phyloP scores from a whole-genome alignment of 2,888 invertebrate genomes.

The Acanthopleura granulata region DNA sequence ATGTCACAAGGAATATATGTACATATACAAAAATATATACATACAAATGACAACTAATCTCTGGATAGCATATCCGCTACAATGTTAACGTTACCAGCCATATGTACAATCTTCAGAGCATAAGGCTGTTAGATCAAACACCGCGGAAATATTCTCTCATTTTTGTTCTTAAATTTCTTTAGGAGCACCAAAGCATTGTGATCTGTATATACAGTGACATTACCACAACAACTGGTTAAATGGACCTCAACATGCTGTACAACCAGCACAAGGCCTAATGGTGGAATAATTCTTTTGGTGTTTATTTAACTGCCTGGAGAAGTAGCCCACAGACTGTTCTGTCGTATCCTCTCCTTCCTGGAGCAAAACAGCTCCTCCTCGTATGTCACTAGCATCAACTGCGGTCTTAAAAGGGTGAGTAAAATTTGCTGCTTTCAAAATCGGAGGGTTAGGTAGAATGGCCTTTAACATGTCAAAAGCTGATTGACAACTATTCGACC shows the following conservation, averaged over 20 bases:
- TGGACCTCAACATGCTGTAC: conserved; percentile 38
- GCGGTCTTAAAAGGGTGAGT: conserved; percentile 32
- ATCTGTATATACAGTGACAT: conserved; percentile 34
- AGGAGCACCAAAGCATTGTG: conserved; percentile 38
- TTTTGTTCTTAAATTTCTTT: conserved; percentile 31
- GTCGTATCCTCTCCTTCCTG: conserved; percentile 36
- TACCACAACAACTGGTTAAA: conserved; percentile 21
- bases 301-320: conserved; percentile 35
- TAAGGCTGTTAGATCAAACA: conserved; percentile 26
- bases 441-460: conserved; percentile 26
- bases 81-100: conserved; percentile 28
- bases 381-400: conserved; percentile 45
- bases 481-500: conserved; percentile 45
- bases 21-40: too few relatives aligned
- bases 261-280: conserved; percentile 35
- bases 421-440: conserved; percentile 28
- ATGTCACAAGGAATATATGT: too few relatives aligned
- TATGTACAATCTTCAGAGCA: conserved; percentile 26
- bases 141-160: conserved; percentile 33
- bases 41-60: neutral
- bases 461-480: conserved; percentile 54
- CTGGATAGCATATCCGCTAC: conserved; percentile 22
- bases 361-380: conserved; percentile 35
- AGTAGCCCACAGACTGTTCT: conserved; percentile 36
- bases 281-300: conserved; percentile 34